These are phyloP conservation scores for Drosophila meridiana DNA, from an alignment of 2,888 invertebrate genomes.

Conservation along the genomic window DNA sequence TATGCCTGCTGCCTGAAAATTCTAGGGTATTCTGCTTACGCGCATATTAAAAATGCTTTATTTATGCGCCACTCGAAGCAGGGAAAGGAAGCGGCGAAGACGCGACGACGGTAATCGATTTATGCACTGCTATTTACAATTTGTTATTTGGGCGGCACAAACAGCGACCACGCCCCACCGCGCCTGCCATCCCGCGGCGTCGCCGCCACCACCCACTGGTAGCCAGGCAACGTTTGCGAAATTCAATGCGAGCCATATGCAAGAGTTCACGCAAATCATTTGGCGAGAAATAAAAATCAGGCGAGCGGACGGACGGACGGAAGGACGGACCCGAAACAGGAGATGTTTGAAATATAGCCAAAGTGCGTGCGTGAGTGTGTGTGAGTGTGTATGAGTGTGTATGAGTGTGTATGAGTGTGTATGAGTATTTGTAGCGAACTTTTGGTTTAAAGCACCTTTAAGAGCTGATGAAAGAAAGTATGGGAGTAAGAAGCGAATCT, in stretches of 20 bases:
- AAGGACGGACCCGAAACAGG: neutral
- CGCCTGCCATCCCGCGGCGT: neutral
- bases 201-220: neutral
- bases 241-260: constrained; percentile 47
- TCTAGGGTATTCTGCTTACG: constrained; percentile 52
- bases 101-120: constrained; percentile 67
- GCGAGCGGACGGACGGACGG: neutral
- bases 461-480: neutral
- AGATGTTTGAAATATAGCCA: constrained; percentile 1
- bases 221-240: constrained; percentile 42
- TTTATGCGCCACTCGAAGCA: constrained; percentile 50
- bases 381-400: neutral
- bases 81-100: neutral
- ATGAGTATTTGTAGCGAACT: constrained; percentile 1
- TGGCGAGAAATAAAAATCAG: constrained; percentile 1
- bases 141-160: constrained; percentile 62
- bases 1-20: neutral
- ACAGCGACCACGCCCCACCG: neutral
- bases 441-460: constrained; percentile 28
- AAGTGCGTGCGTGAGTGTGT: neutral
- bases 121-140: constrained; percentile 76
- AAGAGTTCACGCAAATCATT: constrained; percentile 44
- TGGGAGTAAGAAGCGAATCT: neutral
- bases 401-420: neutral
- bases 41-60: constrained; percentile 79